A percentile compares a stretch with the other conserved stretches of the same genome.
These are phyloP conservation scores for Agonum fuliginosum DNA, from an alignment of 2,888 invertebrate genomes.

Conservation along the genomic window DNA sequence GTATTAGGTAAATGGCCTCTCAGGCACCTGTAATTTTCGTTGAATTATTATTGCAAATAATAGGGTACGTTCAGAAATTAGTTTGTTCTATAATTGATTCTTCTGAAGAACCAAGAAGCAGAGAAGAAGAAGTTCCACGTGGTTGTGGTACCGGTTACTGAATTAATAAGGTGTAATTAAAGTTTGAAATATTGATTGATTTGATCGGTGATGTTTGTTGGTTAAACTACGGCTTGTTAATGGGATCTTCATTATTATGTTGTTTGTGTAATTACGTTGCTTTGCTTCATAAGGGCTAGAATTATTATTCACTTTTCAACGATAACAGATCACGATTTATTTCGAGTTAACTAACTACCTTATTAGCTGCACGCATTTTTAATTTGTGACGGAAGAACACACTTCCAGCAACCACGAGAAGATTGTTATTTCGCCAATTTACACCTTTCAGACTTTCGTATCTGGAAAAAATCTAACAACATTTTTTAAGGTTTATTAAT, in stretches of 20 bases:
- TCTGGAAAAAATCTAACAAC: no score
- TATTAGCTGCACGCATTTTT: slow-evolving; percentile 15
- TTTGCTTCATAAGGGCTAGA: neutral
- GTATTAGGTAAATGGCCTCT: slow-evolving; percentile 56
- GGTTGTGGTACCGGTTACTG: slow-evolving; percentile 18
- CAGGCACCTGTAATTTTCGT: slow-evolving; percentile 48
- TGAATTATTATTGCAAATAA: slow-evolving; percentile 58
- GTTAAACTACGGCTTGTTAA: slow-evolving; percentile 29
- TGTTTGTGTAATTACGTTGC: slow-evolving; percentile 16
- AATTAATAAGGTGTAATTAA: slow-evolving; percentile 49
- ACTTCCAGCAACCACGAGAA: no score
- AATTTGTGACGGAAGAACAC: no score
- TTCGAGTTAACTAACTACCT: slow-evolving; percentile 18
- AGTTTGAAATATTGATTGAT: slow-evolving; percentile 50
- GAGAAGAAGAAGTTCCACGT: neutral
- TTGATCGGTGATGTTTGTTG: slow-evolving; percentile 20
- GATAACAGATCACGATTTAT: slow-evolving; percentile 33
- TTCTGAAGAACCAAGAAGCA: slow-evolving; percentile 20
- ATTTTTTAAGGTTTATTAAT: no score
- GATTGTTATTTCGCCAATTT: no score
- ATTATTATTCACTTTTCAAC: slow-evolving; percentile 14
- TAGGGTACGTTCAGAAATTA: slow-evolving; percentile 52
- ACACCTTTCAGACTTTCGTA: no score
- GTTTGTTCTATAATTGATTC: slow-evolving; percentile 58
- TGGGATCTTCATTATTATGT: slow-evolving; percentile 24